phyloP scores from a whole-genome alignment of 2,888 invertebrate species.

The Dorcus parallelipipedus region DNA sequence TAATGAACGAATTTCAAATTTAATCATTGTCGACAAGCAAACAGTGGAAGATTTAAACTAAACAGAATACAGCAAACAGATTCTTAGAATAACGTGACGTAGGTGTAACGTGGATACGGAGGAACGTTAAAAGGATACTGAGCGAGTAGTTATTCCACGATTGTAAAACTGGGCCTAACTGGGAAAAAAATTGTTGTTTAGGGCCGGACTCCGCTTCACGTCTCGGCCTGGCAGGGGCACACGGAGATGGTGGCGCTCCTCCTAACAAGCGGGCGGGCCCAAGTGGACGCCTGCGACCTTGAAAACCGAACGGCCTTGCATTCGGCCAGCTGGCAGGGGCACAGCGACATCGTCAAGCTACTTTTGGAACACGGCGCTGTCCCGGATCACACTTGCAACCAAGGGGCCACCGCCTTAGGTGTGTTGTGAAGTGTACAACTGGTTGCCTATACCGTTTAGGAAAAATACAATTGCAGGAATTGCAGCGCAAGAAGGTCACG shows the following conservation, averaged over 20 bases:
- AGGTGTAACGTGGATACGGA: too few relatives aligned
- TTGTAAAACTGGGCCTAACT: too few relatives aligned
- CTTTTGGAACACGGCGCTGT: conserved; percentile 76
- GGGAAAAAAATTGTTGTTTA: conserved; percentile 34
- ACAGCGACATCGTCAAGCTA: conserved; percentile 77
- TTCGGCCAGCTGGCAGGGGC: conserved; percentile 95
- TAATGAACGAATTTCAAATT: too few relatives aligned
- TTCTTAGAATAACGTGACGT: too few relatives aligned
- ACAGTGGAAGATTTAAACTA: too few relatives aligned
- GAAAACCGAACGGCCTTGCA: conserved; percentile 88
- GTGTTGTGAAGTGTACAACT: conserved; percentile 15
- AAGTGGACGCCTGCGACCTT: conserved; percentile 83
- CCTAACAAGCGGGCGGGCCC: conserved; percentile 73
- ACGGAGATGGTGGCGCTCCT: conserved; percentile 82
- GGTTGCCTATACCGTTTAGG: not conserved
- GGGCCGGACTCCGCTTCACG: conserved; percentile 87
- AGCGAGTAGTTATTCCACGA: too few relatives aligned
- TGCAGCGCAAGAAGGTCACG: conserved; percentile 94
- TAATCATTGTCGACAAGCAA: too few relatives aligned
- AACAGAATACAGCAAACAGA: too few relatives aligned
- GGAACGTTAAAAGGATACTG: too few relatives aligned
- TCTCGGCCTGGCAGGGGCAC: conserved; percentile 93
- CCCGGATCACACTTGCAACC: conserved; percentile 89
- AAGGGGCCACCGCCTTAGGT: conserved; percentile 91
- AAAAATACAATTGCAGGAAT: conserved; percentile 59